Evolutionary conservation across 2,797 vertebrate species (phyloP), one percentile per base, ranked within the genome.

Genomic region (Argentina silus): DNA sequence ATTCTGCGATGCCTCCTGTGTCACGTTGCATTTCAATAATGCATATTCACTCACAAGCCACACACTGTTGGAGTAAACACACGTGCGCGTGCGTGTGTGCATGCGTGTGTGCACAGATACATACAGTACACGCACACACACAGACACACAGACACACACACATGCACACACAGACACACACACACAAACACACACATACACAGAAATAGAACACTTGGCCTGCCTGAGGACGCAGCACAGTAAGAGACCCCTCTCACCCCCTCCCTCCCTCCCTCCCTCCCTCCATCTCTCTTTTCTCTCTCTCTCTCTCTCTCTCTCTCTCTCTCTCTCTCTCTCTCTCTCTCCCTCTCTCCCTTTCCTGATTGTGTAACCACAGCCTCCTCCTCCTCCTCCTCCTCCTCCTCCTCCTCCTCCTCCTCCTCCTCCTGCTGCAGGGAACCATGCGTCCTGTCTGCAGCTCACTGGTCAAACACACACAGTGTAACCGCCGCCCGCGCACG

Each of bases 361-460:
- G 27, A 36, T 36, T 73, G 71, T 53, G 42, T 62, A 72, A 72
- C 6, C 60, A 6, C 43, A 83, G 79, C 76, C 45, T 0, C 19
- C 55, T 68, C 53, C 12, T 82, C 73, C 15, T 14, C 21, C 21
- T 60, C 78, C 67, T 36, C 64, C 72, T 73, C 59, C 56, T 75
- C 27, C 23, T 66, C 83, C 91, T 89, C 53, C 12, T 82, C 73
- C 15, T 14, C 21, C 21, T 60, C 78, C 67, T 36, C 64, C 72
- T 73, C 59, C 56, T 75, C 27, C 23, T 66, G 84, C 91, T 89
- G 86, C 85, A 88, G 90, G 89, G 86, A 87, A 89, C 86, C 89
- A 89, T 89, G 90, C 89, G 86, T 87, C 86, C 87, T 76, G 82
- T 90, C 87, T 91, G 74, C 88, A 91, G 84, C 90, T 92, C 85